Evolutionary conservation across 2,888 invertebrate species (phyloP).

Genomic region (Noctua comes): DNA sequence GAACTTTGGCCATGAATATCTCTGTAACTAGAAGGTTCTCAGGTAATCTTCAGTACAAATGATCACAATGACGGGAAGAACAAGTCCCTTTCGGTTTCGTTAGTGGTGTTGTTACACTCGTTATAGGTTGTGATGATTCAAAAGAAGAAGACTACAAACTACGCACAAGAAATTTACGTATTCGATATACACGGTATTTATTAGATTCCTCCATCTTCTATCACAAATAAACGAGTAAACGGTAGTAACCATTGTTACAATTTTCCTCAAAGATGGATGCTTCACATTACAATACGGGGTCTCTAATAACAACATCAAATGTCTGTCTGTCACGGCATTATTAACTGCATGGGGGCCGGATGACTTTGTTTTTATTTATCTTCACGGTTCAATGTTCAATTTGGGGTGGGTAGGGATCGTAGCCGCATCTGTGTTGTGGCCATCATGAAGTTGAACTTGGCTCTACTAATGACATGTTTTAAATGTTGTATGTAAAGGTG

Average conservation of each 20-base stretch:
- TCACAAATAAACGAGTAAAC: conserved; percentile 3
- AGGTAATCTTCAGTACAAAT: too few relatives aligned
- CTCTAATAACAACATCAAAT: conserved; percentile 57
- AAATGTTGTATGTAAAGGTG: background rate
- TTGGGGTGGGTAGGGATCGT: conserved; percentile 22
- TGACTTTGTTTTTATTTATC: conserved; percentile 52
- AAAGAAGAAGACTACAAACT: background rate
- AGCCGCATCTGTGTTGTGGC: background rate
- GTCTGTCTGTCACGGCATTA: conserved; percentile 52
- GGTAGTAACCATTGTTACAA: background rate
- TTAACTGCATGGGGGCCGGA: conserved; percentile 54
- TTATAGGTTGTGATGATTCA: background rate
- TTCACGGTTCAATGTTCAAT: conserved; percentile 39
- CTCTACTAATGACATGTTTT: background rate
- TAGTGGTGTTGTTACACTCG: too few relatives aligned
- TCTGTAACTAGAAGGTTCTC: too few relatives aligned
- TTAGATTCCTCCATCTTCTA: background rate
- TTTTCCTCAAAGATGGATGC: conserved; percentile 21
- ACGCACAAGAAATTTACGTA: background rate
- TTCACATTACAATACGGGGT: conserved; percentile 19
- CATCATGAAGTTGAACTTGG: background rate
- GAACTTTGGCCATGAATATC: too few relatives aligned
- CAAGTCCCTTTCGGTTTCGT: too few relatives aligned
- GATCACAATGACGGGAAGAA: too few relatives aligned
- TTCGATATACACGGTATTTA: background rate